Percentiles rank a stretch among this genome's conserved stretches.
Evolutionary conservation across 2,888 invertebrate genomes (phyloP).

Genomic region (Chloroclystis v-ata): DNA sequence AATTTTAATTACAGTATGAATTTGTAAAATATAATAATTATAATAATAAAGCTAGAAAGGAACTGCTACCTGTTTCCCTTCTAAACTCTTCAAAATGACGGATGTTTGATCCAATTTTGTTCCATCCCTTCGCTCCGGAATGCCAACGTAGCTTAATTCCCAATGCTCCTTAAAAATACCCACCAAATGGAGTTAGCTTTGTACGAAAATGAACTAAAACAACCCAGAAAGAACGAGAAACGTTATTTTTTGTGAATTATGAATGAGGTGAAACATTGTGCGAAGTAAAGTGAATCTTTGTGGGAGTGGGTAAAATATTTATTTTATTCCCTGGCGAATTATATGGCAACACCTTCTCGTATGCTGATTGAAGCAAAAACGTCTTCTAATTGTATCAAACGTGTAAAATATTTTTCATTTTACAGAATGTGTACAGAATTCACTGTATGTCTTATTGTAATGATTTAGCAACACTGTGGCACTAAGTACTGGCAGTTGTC

Average conservation of each 20-base stretch:
- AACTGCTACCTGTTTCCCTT: neutral
- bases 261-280: constrained; percentile 5
- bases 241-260: constrained; percentile 7
- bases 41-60: too few relatives aligned
- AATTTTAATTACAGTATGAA: too few relatives aligned
- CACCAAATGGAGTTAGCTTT: constrained; percentile 38
- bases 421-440: too few relatives aligned
- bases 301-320: neutral
- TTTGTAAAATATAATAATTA: too few relatives aligned
- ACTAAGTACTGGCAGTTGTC: too few relatives aligned
- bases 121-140: constrained; percentile 23
- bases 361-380: neutral
- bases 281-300: neutral
- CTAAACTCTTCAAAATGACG: constrained; percentile 10
- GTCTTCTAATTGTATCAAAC: too few relatives aligned
- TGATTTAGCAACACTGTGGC: too few relatives aligned
- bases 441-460: neutral
- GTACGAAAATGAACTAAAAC: constrained; percentile 24
- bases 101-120: constrained; percentile 37
- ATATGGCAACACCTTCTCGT: neutral
- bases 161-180: constrained; percentile 38
- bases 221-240: constrained; percentile 6
- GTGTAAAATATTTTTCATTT: too few relatives aligned
- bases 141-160: constrained; percentile 32
- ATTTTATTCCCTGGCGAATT: neutral